Percentiles rank a stretch among this genome's conserved stretches.
These are phyloP conservation scores for Aleiodes testaceus DNA, from an alignment of 2,888 invertebrate genomes.

Conservation along the genomic window DNA sequence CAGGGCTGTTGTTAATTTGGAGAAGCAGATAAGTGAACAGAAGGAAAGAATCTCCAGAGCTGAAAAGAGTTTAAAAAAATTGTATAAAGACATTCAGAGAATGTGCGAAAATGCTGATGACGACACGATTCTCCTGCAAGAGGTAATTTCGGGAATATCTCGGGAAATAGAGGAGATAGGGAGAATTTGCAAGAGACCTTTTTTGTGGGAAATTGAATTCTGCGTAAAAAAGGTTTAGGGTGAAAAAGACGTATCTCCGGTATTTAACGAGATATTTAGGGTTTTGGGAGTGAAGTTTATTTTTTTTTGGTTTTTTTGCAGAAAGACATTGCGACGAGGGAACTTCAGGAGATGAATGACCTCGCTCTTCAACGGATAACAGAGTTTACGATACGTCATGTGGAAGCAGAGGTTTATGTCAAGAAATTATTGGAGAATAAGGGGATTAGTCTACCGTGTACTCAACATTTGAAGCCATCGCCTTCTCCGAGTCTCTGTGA, in stretches of 20 bases:
- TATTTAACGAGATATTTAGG: too few relatives aligned
- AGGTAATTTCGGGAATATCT: constrained; percentile 57
- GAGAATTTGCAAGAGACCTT: not conserved
- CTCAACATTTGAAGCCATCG: constrained; percentile 57
- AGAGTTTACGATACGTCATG: constrained; percentile 73
- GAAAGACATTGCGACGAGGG: constrained; percentile 77
- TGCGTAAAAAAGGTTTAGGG: too few relatives aligned
- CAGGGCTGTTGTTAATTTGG: constrained; percentile 60
- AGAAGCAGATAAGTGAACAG: constrained; percentile 70
- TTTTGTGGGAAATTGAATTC: too few relatives aligned
- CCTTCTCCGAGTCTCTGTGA: constrained; percentile 56
- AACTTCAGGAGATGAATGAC: constrained; percentile 77
- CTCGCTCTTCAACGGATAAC: constrained; percentile 75
- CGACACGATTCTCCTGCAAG: constrained; percentile 62
- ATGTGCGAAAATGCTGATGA: constrained; percentile 58
- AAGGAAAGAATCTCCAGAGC: constrained; percentile 73
- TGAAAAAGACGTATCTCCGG: too few relatives aligned
- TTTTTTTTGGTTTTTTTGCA: constrained; percentile 59
- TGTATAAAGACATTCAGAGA: constrained; percentile 70
- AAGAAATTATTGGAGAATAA: constrained; percentile 68
- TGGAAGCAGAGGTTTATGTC: constrained; percentile 71
- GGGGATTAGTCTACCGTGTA: constrained; percentile 65
- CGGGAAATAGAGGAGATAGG: not conserved
- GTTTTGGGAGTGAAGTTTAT: too few relatives aligned
- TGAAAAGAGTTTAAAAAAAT: constrained; percentile 71